These are phyloP conservation scores for Chiloscyllium plagiosum DNA, from an alignment of 2,113 vertebrate genomes.

Conservation along the genomic window DNA sequence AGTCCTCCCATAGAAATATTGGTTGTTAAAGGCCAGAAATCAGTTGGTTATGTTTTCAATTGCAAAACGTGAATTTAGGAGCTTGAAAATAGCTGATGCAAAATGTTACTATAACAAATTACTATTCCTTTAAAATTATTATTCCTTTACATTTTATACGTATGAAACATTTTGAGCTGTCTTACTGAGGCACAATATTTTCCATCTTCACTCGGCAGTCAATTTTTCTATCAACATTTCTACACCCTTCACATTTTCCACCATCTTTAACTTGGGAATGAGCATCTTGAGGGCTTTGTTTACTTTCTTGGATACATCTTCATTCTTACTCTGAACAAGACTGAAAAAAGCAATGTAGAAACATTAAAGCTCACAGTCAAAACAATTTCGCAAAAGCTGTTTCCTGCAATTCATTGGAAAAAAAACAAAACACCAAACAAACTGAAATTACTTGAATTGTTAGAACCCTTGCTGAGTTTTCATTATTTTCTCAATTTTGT, in stretches of 20 bases:
- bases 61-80: background rate
- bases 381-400: background rate
- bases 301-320: constrained; percentile 61
- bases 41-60: background rate
- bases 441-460: background rate
- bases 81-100: background rate
- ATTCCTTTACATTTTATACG: constrained; percentile 38
- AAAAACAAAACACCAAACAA: background rate
- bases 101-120: background rate
- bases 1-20: background rate
- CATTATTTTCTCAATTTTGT: too few species aligned
- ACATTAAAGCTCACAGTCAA: background rate
- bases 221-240: constrained; percentile 76
- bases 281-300: constrained; percentile 67
- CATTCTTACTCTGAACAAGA: constrained; percentile 73
- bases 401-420: background rate
- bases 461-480: too few species aligned
- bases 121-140: background rate
- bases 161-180: constrained; percentile 36
- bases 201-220: constrained; percentile 50
- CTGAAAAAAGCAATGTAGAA: constrained; percentile 51
- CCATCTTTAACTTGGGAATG: constrained; percentile 58
- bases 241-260: constrained; percentile 64
- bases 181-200: background rate
- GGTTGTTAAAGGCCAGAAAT: background rate